Conservation (phyloP, 37 sponge, comb jelly and placozoan species). For the Aplysina aerophoba region DNA sequence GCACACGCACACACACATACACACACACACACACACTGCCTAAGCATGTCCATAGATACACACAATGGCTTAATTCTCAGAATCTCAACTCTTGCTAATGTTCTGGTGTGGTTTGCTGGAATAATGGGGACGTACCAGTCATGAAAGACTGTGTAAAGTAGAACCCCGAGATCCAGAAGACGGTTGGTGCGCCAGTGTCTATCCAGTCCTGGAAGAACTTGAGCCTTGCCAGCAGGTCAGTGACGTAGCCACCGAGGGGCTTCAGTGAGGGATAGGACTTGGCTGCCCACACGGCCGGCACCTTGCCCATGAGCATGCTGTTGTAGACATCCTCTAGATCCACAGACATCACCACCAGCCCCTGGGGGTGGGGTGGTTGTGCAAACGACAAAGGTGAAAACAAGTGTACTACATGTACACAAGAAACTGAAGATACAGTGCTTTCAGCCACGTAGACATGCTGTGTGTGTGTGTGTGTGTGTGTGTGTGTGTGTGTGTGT, state of each 20-base stretch:
- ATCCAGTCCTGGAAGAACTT: conserved; percentile 98
- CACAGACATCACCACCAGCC: conserved; percentile 96
- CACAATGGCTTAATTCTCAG: not conserved
- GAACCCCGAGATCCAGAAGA: conserved; percentile 99
- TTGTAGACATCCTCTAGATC: conserved; percentile 94
- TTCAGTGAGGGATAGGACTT: conserved; percentile 99
- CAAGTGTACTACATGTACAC: not conserved
- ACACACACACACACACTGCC: not conserved
- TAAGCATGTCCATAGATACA: not conserved
- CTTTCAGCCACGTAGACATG: not conserved
- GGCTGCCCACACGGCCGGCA: conserved; percentile 97
- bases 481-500: too few relatives aligned
- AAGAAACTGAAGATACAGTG: not conserved
- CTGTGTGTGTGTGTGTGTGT: not conserved
- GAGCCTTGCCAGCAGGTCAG: conserved; percentile 92
- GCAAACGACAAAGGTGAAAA: not conserved
- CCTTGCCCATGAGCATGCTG: conserved; percentile 95
- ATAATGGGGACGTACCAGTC: conserved; percentile 57
- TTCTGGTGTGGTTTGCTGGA: not conserved
- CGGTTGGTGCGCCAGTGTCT: conserved; percentile 76
- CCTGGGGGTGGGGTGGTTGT: conserved; percentile 45
- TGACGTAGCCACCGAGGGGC: conserved; percentile 96
- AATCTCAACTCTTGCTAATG: too few relatives aligned
- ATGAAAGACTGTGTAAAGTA: conserved; percentile 99
- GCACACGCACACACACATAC: not conserved